Conservation (phyloP, 2,888 invertebrate species). For the Vanessa cardui region DNA sequence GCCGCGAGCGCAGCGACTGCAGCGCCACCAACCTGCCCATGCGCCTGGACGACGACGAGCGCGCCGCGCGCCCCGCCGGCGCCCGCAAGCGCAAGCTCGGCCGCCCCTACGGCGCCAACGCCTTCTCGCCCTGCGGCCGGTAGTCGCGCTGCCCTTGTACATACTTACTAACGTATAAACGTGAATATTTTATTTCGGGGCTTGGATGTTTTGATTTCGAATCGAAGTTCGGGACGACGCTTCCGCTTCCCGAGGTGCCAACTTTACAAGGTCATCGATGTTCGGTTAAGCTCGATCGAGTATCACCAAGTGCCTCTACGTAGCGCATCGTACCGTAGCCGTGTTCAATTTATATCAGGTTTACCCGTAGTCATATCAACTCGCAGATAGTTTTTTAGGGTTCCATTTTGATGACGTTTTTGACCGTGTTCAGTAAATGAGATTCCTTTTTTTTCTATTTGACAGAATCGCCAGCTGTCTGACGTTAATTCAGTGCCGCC, state of each 20-base stretch:
- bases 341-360: slow-evolving; percentile 67
- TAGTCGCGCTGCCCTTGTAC: no score
- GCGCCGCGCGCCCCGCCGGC: slow-evolving; percentile 56
- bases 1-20: slow-evolving; percentile 50
- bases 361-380: slow-evolving; percentile 69
- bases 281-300: slow-evolving; percentile 34
- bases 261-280: slow-evolving; percentile 29
- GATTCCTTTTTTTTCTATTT: slow-evolving; percentile 44
- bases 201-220: slow-evolving; percentile 55
- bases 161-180: no score
- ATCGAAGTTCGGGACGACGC: slow-evolving; percentile 47
- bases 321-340: slow-evolving; percentile 47
- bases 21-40: slow-evolving; percentile 51
- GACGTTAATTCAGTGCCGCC: slow-evolving; percentile 7
- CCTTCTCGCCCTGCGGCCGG: slow-evolving; percentile 78
- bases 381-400: slow-evolving; percentile 55
- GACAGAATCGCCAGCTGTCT: slow-evolving; percentile 68
- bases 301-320: slow-evolving; percentile 67
- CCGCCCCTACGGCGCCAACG: slow-evolving; percentile 67
- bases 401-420: slow-evolving; percentile 58
- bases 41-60: slow-evolving; percentile 48
- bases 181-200: slow-evolving; percentile 42
- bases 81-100: slow-evolving; percentile 76
- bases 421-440: slow-evolving; percentile 45
- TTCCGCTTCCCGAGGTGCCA: slow-evolving; percentile 55